Conservation (phyloP, 2,113 vertebrate species). For the Equus quagga region DNA sequence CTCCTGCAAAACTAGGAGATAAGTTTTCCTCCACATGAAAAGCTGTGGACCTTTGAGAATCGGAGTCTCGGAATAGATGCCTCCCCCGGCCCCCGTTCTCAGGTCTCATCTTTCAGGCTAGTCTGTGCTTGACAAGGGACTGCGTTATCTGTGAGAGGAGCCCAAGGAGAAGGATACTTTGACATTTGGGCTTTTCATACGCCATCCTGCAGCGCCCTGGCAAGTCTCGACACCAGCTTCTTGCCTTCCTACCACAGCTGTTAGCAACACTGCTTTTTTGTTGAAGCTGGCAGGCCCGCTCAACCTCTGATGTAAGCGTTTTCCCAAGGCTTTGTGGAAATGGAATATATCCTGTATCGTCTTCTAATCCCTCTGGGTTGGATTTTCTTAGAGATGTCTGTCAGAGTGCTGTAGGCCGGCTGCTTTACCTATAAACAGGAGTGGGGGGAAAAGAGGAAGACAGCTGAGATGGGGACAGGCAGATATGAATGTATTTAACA, state of each 20-base stretch:
- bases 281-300: background rate
- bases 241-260: background rate
- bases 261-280: background rate
- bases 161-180: background rate
- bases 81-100: background rate
- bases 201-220: background rate
- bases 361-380: background rate
- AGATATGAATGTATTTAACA: background rate
- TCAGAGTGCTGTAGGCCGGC: background rate
- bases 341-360: background rate
- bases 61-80: background rate
- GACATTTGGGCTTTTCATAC: background rate
- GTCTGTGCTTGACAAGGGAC: background rate
- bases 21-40: background rate
- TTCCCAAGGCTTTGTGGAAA: background rate
- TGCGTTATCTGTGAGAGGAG: background rate
- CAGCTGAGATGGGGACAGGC: background rate
- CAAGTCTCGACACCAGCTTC: background rate
- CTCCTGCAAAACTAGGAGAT: background rate
- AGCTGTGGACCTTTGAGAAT: background rate
- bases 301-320: background rate
- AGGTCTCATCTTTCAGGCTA: background rate
- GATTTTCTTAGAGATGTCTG: background rate
- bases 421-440: background rate
- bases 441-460: accelerated